A percentile compares a stretch with the other conserved stretches of the same genome.
Conservation (phyloP, 1,140 invertebrate species). For the Kradibia gibbosae region DNA sequence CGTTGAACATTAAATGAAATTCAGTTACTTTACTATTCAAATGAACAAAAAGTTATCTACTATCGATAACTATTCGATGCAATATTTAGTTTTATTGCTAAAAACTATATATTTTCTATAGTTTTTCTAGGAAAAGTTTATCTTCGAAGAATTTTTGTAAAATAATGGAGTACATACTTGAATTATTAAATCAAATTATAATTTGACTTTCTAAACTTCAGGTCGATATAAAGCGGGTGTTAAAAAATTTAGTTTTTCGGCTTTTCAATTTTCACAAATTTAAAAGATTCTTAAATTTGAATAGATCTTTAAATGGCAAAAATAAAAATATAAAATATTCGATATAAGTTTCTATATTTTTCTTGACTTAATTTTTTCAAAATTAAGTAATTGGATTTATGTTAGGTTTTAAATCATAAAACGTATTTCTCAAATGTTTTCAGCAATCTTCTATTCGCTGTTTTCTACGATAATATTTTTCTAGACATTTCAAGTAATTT, state of each 20-base stretch:
- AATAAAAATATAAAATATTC: background rate
- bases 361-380: too few relatives aligned
- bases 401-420: too few relatives aligned
- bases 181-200: background rate
- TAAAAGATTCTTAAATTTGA: background rate
- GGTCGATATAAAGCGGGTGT: background rate
- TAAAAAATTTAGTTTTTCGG: background rate
- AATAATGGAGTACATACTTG: too few relatives aligned
- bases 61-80: background rate
- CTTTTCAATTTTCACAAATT: background rate
- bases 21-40: background rate
- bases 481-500: too few relatives aligned
- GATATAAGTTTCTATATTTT: too few relatives aligned
- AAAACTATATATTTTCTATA: background rate
- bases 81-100: background rate
- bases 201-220: background rate
- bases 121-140: background rate
- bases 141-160: background rate
- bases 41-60: background rate
- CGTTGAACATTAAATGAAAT: background rate
- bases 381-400: too few relatives aligned
- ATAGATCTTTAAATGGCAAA: background rate
- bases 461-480: too few relatives aligned
- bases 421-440: too few relatives aligned
- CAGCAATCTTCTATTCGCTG: too few relatives aligned